Evolutionary conservation across 2,113 vertebrate species (phyloP).

Genomic region (Psittacula cyanocephala): DNA sequence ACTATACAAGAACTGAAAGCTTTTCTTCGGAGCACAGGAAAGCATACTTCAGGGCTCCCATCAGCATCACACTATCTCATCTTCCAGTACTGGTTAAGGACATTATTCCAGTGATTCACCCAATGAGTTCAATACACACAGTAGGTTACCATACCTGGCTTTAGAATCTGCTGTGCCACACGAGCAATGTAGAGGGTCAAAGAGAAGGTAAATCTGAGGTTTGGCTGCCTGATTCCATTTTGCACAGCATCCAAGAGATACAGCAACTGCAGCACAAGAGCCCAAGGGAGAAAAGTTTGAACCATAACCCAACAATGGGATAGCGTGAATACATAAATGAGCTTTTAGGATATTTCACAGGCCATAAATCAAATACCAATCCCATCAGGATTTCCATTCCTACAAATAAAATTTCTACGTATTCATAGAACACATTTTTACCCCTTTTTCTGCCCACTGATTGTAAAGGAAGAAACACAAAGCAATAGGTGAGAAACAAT

Average conservation of each 20-base stretch:
- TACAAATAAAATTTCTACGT: neutral
- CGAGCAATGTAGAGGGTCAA: conserved; percentile 82
- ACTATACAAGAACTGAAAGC: neutral
- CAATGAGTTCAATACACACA: neutral
- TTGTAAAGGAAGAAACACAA: neutral
- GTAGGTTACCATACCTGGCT: conserved; percentile 78
- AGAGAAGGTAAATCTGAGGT: conserved; percentile 84
- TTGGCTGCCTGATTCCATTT: conserved; percentile 83
- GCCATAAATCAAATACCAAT: neutral
- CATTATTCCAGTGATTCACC: neutral
- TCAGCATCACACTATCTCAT: neutral
- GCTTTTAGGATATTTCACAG: neutral
- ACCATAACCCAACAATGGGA: neutral
- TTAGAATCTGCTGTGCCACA: conserved; percentile 87
- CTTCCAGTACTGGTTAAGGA: neutral
- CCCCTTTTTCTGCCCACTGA: neutral
- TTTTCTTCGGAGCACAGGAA: neutral
- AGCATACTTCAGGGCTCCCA: neutral
- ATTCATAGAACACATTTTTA: neutral
- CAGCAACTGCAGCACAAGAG: conserved; percentile 77
- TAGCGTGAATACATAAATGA: neutral
- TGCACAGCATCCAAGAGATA: conserved; percentile 89
- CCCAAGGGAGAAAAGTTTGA: neutral
- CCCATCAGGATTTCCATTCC: neutral
- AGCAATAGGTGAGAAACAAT: neutral